phyloP scores from a whole-genome alignment of 2,797 vertebrate species.

The Myotis findleyi region DNA sequence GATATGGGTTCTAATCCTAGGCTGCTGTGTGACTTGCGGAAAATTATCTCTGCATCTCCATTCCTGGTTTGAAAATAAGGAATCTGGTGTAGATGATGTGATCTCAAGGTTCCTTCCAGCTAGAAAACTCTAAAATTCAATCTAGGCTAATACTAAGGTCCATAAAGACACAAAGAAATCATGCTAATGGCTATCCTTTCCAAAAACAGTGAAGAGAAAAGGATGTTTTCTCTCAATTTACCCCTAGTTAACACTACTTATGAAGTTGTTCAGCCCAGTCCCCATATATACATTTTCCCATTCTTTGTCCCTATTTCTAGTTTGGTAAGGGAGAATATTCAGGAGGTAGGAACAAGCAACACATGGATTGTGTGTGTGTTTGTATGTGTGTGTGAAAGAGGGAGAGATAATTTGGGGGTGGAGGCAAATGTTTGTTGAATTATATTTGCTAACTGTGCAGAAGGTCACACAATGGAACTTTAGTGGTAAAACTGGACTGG shows the following conservation, averaged over 20 bases:
- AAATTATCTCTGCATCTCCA: slow-evolving; percentile 50
- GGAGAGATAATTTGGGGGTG: slow-evolving; percentile 6
- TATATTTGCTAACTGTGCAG: slow-evolving; percentile 58
- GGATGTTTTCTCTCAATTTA: slow-evolving; percentile 66
- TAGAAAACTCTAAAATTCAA: slow-evolving; percentile 73
- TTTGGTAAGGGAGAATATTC: slow-evolving; percentile 73
- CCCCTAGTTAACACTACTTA: slow-evolving; percentile 68
- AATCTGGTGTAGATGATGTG: slow-evolving; percentile 59
- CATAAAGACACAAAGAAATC: slow-evolving; percentile 74
- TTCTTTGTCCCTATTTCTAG: slow-evolving; percentile 70
- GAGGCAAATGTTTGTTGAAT: slow-evolving; percentile 60
- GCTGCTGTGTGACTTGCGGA: slow-evolving; percentile 63
- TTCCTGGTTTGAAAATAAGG: slow-evolving; percentile 68
- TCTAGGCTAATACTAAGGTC: slow-evolving; percentile 77
- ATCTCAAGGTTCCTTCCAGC: slow-evolving; percentile 76
- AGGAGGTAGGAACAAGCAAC: slow-evolving; percentile 75
- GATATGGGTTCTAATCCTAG: slow-evolving; percentile 67
- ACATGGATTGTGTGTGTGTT: background rate
- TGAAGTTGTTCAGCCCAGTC: slow-evolving; percentile 70
- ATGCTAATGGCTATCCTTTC: slow-evolving; percentile 77
- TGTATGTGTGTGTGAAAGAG: rapidly evolving
- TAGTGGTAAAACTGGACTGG: slow-evolving; percentile 42
- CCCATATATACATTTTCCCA: slow-evolving; percentile 76
- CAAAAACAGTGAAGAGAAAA: slow-evolving; percentile 69
- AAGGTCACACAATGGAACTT: slow-evolving; percentile 47